Evolutionary conservation across 2,888 invertebrate genomes (phyloP), one percentile per base, ranked within the genome.

Genomic region (Drosophila trichaetosa): DNA sequence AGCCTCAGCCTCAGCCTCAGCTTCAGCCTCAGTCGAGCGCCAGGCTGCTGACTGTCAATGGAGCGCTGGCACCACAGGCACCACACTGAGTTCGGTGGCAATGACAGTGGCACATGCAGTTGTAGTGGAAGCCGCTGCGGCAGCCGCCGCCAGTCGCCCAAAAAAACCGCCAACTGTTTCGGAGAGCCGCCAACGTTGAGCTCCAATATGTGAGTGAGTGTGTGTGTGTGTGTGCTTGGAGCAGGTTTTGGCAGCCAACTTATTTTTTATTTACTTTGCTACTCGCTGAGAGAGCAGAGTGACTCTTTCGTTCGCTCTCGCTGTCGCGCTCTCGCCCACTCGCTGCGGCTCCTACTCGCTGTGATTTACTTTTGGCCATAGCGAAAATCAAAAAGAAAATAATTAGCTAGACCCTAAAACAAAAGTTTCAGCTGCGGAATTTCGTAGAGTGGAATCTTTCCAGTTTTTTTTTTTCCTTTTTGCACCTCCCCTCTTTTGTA

Each of bases 61-160:
- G 83, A 79, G 69, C 76, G 75, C 80, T 60, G 71, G 36, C 60
- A 59, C 21, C 68, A 62, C 73, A 77, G 93, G 93, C 93, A 92
- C 92, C 93, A 93, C 91, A 93, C 93, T 93, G 93, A 90, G 93
- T 90, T 91, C 93, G 90, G 93, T 92, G 93, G 92, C 93, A 92
- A 92, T 92, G 92, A 91, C 92, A 92, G 92, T 92, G 92, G 92
- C 92, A 93, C 90, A 91, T 92, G 92, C 91, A 91, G 92, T 89
- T 89, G 92, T 90, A 86, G 90, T 91, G 86, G 90, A 91, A 90
- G 91, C 87, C 83, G 85, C 76, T 57, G 82, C 84, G 76, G 80
- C 87, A 73, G 79, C 80, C 76, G 65, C 68, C 88, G 70, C 68
- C 89, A 83, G 83, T 87, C 70, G 75, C 69, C 76, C 72, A 53